phyloP scores from a whole-genome alignment of 2,113 vertebrate genomes.

The Hassar affinis region DNA sequence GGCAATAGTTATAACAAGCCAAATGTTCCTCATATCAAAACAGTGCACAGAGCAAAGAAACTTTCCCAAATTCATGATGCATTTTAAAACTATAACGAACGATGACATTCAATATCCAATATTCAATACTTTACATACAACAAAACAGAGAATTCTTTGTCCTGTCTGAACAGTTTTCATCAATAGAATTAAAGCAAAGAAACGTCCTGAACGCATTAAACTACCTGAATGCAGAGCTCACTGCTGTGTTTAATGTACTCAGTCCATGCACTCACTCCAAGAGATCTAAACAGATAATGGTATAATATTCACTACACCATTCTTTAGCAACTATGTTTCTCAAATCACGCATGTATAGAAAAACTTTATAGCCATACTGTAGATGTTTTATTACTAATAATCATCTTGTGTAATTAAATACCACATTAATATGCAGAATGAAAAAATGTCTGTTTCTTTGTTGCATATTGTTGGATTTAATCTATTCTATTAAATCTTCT shows the following conservation, averaged over 20 bases:
- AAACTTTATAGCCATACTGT: not conserved
- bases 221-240: not conserved
- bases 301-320: not conserved
- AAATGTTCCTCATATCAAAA: not conserved
- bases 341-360: not conserved
- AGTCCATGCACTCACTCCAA: too few relatives aligned
- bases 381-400: not conserved
- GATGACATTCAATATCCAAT: not conserved
- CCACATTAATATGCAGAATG: not conserved
- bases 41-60: not conserved
- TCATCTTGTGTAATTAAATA: not conserved
- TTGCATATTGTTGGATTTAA: too few relatives aligned
- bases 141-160: not conserved
- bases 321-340: not conserved
- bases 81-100: not conserved
- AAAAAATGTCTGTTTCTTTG: not conserved
- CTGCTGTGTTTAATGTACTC: not conserved
- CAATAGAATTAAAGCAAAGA: not conserved
- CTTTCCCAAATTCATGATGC: not conserved
- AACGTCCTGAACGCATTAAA: not conserved
- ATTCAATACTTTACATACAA: not conserved
- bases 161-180: not conserved
- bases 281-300: not conserved
- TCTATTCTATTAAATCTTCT: too few relatives aligned
- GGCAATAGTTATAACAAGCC: not conserved